Evolutionary conservation across 2,113 vertebrate species (phyloP), one percentile per base, ranked within the genome.

Genomic region (Heterochromis multidens): DNA sequence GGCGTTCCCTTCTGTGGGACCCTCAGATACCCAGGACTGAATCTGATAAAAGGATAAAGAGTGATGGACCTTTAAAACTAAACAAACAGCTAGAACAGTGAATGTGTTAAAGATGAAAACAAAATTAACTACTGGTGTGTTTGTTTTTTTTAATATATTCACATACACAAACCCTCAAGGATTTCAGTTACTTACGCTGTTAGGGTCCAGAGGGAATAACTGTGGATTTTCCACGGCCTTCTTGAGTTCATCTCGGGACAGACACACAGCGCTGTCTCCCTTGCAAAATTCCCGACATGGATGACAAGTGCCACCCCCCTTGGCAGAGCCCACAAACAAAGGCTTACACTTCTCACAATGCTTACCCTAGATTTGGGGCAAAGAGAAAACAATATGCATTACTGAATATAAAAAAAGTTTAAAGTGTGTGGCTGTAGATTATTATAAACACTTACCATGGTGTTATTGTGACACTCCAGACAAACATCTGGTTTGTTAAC

Each of bases 321-420:
- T 85, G 0, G 97, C 97, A 2, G 96, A 98, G 56, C 98, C 97
- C 63, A 99, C 98, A 4, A 96, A 98, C 76, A 98, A 93, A 0
- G 98, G 97, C 92, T 96, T 97, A 86, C 98, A 98, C 90, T 97
- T 97, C 87, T 98, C 97, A 87, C 98, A 98, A 88, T 97, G 97
- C 57, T 95, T 95, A 17, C 97, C 97, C 97, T 98, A 80, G 6
- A 84, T 84, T 57, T 13, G 4, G 23, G 3, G 19, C 1, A 70
- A 58, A 19, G 5, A 43, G 29, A 80, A 89, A 59, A 54, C 1
- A 59, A 33, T 54, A 29, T 12, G 70, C 6, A 83, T 7, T 4
- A 46, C 23, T 84, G 3, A 25, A 35, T 12, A 43, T 33, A 33
- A 1, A 2, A 17, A 52, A 59, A 83, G 2, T 31, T 72, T 74